Evolutionary conservation across 2,113 vertebrate genomes (phyloP).

Genomic region (Nothobranchius kuhntae): DNA sequence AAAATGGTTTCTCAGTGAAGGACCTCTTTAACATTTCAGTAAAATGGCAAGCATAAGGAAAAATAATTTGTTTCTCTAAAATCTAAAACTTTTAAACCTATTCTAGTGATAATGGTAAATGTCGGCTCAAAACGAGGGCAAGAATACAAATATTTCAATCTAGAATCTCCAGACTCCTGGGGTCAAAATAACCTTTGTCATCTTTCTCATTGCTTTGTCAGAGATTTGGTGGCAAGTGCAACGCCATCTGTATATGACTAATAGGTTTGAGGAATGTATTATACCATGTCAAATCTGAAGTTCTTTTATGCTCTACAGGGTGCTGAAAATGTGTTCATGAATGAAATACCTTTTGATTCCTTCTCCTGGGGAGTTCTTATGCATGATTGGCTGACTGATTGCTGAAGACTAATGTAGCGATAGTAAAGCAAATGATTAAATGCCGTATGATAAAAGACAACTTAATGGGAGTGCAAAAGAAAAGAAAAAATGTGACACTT

Average conservation of each 20-base stretch:
- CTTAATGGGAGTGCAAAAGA: neutral
- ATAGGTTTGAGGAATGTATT: neutral
- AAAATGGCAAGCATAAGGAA: too few relatives aligned
- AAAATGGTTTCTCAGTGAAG: too few relatives aligned
- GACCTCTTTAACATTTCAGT: too few relatives aligned
- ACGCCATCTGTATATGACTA: neutral
- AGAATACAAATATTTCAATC: too few relatives aligned
- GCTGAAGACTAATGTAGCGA: neutral
- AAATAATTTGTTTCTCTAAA: too few relatives aligned
- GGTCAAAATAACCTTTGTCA: too few relatives aligned
- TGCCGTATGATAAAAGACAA: neutral
- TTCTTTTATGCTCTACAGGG: neutral
- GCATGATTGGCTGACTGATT: neutral
- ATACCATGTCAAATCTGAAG: neutral
- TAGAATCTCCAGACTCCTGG: too few relatives aligned
- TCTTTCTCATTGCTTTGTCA: too few relatives aligned
- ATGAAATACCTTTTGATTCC: neutral
- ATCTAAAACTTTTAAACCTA: too few relatives aligned
- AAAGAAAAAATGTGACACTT: neutral
- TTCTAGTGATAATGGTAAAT: too few relatives aligned
- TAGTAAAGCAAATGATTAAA: neutral
- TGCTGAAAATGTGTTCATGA: neutral
- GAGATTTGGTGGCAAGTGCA: neutral
- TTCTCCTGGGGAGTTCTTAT: neutral
- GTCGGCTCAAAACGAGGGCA: too few relatives aligned